Base-by-base conservation (phyloP, 2,888 invertebrate genomes). In the Platyscelio sp. region DNA sequence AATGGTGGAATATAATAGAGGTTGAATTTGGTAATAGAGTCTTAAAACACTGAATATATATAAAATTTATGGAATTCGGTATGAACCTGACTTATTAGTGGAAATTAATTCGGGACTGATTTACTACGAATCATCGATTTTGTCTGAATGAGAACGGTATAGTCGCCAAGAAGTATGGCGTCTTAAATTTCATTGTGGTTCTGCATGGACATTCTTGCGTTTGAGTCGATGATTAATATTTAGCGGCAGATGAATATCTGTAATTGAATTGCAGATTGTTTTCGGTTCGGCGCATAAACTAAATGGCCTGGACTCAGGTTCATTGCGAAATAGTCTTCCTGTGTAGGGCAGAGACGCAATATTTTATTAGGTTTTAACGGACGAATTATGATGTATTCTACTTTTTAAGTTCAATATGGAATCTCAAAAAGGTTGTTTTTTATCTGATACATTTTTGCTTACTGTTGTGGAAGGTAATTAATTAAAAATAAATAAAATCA, bases 181-280 rank as follows among this genome's bases (percentile, higher is more conserved):
- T 49, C 72, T 83, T 77, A 83, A 79, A 79, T 83, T 79, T 75
- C 43, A 51, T 70, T 71, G 40, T 33, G 54, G 56, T 58, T 77
- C 49, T 77, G 77, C 68, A 85, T 51, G 9, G 71, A 84, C 72
- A 76, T 77, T 72, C 74, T 72, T 77, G 70, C 67, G 26, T 81
- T 77, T 70, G 75, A 80, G 71, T 49, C 78, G 79, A 84, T 80
- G 83, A 86, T 85, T 87, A 87, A 87, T 88, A 87, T 88, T 87
- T 85, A 75, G 86, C 77, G 80, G 87, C 78, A 85, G 85, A 87
- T 85, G 84, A 86, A 86, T 81, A 54, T 79, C 49, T 49, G 75
- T 84, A 82, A 88, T 87, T 88, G 86, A 87, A 87, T 86, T 87
- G 86, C 84, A 87, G 86, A 87, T 88, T 87, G 81, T 81, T 86